These are phyloP conservation scores for Hydrochoerus hydrochaeris DNA, from an alignment of 2,113 vertebrate species.

Conservation along the genomic window DNA sequence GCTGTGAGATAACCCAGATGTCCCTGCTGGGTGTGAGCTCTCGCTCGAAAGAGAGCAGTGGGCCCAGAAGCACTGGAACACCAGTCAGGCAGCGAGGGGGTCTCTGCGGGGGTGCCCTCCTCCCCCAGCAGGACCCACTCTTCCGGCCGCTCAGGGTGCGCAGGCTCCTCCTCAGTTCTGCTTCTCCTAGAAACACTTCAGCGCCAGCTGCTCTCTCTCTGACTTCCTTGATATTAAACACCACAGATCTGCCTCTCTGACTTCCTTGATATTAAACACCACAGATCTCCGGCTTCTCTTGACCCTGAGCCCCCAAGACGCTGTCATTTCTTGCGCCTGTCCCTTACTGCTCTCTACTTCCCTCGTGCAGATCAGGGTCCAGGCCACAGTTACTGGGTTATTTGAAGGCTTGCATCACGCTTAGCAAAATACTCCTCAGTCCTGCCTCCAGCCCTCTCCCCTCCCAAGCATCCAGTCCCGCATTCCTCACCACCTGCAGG, in stretches of 20 bases:
- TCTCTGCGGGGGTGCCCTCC: rapidly evolving
- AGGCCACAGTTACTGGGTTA: background rate
- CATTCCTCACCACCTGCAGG: background rate
- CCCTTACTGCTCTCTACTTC: background rate
- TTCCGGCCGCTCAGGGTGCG: background rate
- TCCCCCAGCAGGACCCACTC: background rate
- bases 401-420: background rate
- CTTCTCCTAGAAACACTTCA: background rate
- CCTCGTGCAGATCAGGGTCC: background rate
- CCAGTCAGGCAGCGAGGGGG: background rate
- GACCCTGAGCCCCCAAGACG: background rate
- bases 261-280: background rate
- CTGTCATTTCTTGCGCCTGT: background rate
- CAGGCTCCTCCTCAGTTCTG: background rate
- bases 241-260: background rate
- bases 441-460: background rate
- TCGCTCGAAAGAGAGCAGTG: background rate
- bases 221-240: background rate
- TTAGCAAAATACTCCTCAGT: background rate
- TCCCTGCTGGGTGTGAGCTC: background rate
- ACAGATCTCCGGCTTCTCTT: background rate
- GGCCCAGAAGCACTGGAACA: background rate
- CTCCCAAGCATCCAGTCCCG: background rate
- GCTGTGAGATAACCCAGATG: background rate
- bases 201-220: background rate